Base-by-base conservation (phyloP, 2,113 vertebrate species). In the Piliocolobus tephrosceles region DNA sequence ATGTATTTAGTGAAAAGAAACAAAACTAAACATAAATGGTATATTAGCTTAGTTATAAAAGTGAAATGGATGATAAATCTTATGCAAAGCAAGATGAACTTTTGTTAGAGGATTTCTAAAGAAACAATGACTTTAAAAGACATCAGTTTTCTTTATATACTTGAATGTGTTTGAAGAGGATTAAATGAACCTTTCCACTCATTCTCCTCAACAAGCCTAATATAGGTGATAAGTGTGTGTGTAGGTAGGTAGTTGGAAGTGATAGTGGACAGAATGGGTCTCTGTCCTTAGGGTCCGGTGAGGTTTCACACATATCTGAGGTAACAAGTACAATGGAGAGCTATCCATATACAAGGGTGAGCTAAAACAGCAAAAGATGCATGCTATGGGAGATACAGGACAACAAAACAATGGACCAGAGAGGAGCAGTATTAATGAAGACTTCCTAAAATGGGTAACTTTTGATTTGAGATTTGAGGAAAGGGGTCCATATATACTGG, bases 41-140 rank as follows among this genome's bases (percentile, higher is more conserved):
- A 9, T 72, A 80, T 76, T 96, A 66, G 35, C 35, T 70, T 83
- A 89, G 70, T 38, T 92, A 73, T 72, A 73, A 93, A 94, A 25
- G 25, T 78, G 32, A 96, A 88, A 66, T 73, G 16, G 4, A n/a
- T 55, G 40, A 40, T 32, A 90, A 94, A 81, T 52, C 23, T 64
- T 9, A 90, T 38, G 47, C 57, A 94, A 94, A 72, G n/a, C 35
- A 81, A 57, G 32, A 81, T 43, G 35, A 88, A 4, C 68, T 94
- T 94, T 95, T 45, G 12, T 92, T 80, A 82, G 52, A 93, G 7
- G 27, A 81, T 88, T 92, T 93, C 47, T 38, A 93, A 96, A 66
- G 40, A 80, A 94, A 72, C 61, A 20, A 52, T 40, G 78, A 73
- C 40, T 85, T 85, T 47, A 88, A 81, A 64, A 38, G 78, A 58